Conservation (phyloP, 92 coral and sea anemone genomes). For the Porites cylindrica region DNA sequence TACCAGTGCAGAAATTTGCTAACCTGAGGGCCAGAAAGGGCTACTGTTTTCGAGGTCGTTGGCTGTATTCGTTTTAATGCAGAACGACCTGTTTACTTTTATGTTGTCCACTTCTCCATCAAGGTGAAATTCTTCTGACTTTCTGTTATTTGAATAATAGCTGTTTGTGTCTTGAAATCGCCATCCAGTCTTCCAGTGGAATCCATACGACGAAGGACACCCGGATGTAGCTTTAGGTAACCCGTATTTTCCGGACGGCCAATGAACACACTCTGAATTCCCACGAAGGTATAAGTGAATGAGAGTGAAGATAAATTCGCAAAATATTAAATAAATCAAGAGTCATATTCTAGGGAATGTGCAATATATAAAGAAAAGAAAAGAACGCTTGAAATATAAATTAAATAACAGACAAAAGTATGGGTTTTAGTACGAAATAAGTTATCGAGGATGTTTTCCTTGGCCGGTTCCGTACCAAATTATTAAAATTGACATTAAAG, state of each 20-base stretch:
- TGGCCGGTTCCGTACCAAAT: no score
- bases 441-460: no score
- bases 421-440: no score
- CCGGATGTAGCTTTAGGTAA: conserved; percentile 58
- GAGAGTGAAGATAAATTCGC: no score
- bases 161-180: conserved; percentile 43
- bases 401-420: no score
- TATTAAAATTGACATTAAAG: no score
- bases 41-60: not conserved
- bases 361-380: no score
- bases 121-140: conserved; percentile 40
- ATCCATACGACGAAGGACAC: conserved; percentile 48
- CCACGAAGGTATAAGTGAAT: no score
- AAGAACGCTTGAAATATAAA: no score
- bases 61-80: not conserved
- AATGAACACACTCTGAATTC: not conserved
- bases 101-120: conserved; percentile 38
- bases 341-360: no score
- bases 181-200: conserved; percentile 48
- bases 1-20: not conserved
- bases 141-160: not conserved
- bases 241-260: conserved; percentile 64
- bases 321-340: no score
- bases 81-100: conserved; percentile 35
- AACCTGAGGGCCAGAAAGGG: conserved; percentile 4